phyloP scores from a whole-genome alignment of 2,113 vertebrate genomes.

The Verasper variegatus region DNA sequence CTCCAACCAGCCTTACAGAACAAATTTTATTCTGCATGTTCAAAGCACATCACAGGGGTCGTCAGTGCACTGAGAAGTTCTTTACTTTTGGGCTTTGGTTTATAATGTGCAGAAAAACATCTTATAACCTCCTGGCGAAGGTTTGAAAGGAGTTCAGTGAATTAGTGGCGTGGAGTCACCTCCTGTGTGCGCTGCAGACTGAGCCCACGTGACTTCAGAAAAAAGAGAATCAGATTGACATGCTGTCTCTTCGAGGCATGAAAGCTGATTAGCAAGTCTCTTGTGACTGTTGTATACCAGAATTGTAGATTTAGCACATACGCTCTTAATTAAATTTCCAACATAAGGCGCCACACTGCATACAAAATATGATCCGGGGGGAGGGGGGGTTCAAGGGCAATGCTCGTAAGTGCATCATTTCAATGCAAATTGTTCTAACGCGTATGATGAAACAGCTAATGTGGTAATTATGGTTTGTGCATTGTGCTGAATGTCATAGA shows the following conservation, averaged over 20 bases:
- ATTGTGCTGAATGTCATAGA: neutral
- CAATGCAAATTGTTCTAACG: slow-evolving; percentile 18
- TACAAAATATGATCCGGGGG: slow-evolving; percentile 37
- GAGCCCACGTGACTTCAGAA: slow-evolving; percentile 2
- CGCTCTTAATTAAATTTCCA: slow-evolving; percentile 55
- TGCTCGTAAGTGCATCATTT: neutral
- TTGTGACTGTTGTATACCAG: slow-evolving; percentile 26
- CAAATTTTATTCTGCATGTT: neutral
- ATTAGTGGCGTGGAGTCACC: neutral
- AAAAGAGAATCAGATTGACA: slow-evolving; percentile 59
- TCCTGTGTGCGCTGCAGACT: slow-evolving; percentile 19
- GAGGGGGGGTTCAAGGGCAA: slow-evolving; percentile 59
- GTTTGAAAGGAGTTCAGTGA: neutral
- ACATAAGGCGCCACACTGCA: slow-evolving; percentile 45
- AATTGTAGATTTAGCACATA: slow-evolving; percentile 63
- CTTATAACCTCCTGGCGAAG: neutral
- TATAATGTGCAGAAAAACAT: neutral
- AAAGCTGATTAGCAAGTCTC: slow-evolving; percentile 65
- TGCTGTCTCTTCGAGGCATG: slow-evolving; percentile 56
- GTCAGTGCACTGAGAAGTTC: neutral
- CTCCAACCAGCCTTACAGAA: neutral
- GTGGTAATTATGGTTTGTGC: slow-evolving; percentile 11
- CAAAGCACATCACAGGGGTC: neutral
- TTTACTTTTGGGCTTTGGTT: neutral
- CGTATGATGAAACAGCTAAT: slow-evolving; percentile 5